Conservation (phyloP, 2,888 invertebrate species). For the Hypercompe scribonia region DNA sequence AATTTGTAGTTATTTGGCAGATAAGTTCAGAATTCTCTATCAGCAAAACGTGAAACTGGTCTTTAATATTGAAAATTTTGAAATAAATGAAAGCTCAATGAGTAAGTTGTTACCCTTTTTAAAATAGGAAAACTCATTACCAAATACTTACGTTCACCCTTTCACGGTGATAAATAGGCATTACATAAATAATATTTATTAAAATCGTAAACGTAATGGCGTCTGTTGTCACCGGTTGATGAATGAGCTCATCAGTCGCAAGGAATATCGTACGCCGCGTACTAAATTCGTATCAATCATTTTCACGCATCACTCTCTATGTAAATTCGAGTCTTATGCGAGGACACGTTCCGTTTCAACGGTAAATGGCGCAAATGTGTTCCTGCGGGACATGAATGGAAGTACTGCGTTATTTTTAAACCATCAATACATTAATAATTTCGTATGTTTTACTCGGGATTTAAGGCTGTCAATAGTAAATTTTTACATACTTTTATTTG, state of each 20-base stretch:
- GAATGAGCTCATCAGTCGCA: constrained; percentile 72
- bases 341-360: constrained; percentile 46
- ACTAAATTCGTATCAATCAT: constrained; percentile 79
- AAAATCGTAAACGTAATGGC: constrained; percentile 64
- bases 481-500: constrained; percentile 27
- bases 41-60: too few species aligned
- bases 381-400: constrained; percentile 42
- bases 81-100: not conserved
- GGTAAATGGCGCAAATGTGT: constrained; percentile 44
- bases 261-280: constrained; percentile 56
- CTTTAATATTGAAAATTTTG: not conserved
- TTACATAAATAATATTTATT: constrained; percentile 66
- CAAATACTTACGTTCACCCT: constrained; percentile 30
- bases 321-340: constrained; percentile 72
- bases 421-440: constrained; percentile 35
- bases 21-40: too few species aligned
- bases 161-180: constrained; percentile 47
- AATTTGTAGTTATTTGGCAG: too few species aligned
- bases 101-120: constrained; percentile 35
- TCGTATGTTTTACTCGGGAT: constrained; percentile 22
- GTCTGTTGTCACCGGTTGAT: constrained; percentile 71
- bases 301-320: constrained; percentile 71
- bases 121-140: constrained; percentile 28
- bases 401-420: constrained; percentile 40
- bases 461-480: constrained; percentile 31